Base-by-base conservation (phyloP, 2,888 invertebrate genomes). In the Zhengitettix transpicula region DNA sequence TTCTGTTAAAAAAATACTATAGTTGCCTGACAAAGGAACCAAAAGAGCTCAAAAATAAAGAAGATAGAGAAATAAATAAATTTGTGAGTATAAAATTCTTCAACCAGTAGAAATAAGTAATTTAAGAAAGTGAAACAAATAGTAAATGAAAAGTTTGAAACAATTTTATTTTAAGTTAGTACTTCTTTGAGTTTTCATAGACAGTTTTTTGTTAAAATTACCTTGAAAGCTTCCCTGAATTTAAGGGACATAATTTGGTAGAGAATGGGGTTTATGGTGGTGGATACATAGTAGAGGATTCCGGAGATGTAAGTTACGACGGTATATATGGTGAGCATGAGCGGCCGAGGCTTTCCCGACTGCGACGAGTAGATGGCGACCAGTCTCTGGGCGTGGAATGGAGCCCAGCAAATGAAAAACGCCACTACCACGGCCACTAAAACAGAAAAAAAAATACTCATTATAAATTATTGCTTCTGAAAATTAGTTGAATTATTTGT, bases 371-470 rank as follows among this genome's bases (percentile, higher is more conserved):
- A 85, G 62, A 87, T 83, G 11, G 86, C 87, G 62, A 91, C 79
- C 57, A 96, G 79, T 12, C 96, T 78, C 71, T 96, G 96, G 0
- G 90, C 87, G 73, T 96, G 95, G 74, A 94, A 95, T 1, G 96
- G 95, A 0, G 89, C 89, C 89, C 89, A 90, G 73, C 92, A 93
- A 41, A 91, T 77, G 75, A 89, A 89, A 72, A 89, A 89, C 1
- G 93, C 91, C 67, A 91, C 88, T 61, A 94, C 94, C 5, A 95
- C 87, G 60, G 77, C 76, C 68, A 77, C 78, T 28, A 92, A 90
- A 68, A 89, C 89, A 81, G 61, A 77, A 75, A 62, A 71, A 75
- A 62, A 71, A 14, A 55, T 40, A 54, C n/a, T 16, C 5, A 40
- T 16, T 51, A 16, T n/a, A 51, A 15, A 9, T 12, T 10, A 12